Percentiles rank a stretch among this genome's conserved stretches.
These are phyloP conservation scores for Phytoseiulus persimilis DNA, from an alignment of 2,888 invertebrate genomes.

Conservation along the genomic window DNA sequence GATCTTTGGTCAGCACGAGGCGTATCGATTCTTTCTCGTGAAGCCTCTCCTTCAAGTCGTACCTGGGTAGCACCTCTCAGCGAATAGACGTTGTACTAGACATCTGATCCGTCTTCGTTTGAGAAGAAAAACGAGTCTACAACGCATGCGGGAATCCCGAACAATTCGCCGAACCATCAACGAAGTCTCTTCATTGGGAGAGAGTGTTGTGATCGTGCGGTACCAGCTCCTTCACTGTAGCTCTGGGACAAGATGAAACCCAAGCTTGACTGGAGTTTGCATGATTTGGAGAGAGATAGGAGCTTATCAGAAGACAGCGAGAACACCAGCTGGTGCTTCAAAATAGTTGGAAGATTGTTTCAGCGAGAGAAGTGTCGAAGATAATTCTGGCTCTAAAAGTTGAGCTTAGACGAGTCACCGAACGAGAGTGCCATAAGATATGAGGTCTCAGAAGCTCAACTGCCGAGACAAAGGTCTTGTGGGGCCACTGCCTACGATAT, in stretches of 20 bases:
- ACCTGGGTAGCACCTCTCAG: not conserved
- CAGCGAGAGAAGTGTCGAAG: too few species aligned
- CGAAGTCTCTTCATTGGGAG: not conserved
- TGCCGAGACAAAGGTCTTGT: too few species aligned
- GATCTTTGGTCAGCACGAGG: not conserved
- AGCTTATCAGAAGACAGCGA: too few species aligned
- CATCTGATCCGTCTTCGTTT: not conserved
- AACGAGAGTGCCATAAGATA: too few species aligned
- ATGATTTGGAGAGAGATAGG: too few species aligned
- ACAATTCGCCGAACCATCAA: not conserved
- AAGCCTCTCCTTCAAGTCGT: not conserved
- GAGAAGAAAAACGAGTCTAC: not conserved
- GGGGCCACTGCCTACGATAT: too few species aligned
- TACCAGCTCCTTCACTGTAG: not conserved
- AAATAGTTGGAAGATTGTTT: too few species aligned
- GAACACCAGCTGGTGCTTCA: too few species aligned
- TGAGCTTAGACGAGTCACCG: too few species aligned
- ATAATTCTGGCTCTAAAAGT: too few species aligned
- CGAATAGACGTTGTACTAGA: not conserved
- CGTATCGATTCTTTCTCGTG: not conserved
- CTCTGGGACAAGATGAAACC: not conserved
- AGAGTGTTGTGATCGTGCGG: not conserved
- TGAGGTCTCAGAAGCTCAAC: too few species aligned
- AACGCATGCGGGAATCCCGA: not conserved
- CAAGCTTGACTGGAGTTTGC: too few species aligned